phyloP scores from a whole-genome alignment of 2,888 invertebrate species.

The Luffia ferchaultella region DNA sequence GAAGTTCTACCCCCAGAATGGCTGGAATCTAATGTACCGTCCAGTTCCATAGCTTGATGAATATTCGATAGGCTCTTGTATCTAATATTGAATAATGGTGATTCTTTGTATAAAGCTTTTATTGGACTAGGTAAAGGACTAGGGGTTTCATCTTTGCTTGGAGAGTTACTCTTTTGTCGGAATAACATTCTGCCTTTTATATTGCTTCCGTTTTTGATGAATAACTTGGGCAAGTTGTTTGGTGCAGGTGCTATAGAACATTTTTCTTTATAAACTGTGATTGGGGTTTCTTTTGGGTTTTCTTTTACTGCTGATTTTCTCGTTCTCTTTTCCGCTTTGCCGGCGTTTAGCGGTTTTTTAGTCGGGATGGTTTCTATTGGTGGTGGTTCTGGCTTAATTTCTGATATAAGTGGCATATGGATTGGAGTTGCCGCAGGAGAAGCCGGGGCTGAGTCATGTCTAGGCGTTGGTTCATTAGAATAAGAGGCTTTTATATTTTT shows the following conservation, averaged over 20 bases:
- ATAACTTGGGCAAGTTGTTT: slow-evolving; percentile 75
- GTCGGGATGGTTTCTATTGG: slow-evolving; percentile 92
- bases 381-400: slow-evolving; percentile 85
- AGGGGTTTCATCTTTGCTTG: slow-evolving; percentile 72
- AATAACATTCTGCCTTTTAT: slow-evolving; percentile 71
- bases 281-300: slow-evolving; percentile 56
- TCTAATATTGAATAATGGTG: slow-evolving; percentile 79
- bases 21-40: slow-evolving; percentile 89
- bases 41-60: slow-evolving; percentile 77
- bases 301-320: slow-evolving; percentile 69
- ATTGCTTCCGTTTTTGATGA: slow-evolving; percentile 75
- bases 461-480: slow-evolving; percentile 43
- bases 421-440: slow-evolving; percentile 64
- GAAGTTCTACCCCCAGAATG: slow-evolving; percentile 88
- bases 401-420: slow-evolving; percentile 59
- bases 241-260: slow-evolving; percentile 59
- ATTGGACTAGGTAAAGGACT: slow-evolving; percentile 65
- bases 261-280: slow-evolving; percentile 66
- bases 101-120: slow-evolving; percentile 69
- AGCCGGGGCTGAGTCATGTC: slow-evolving; percentile 65
- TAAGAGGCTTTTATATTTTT: slow-evolving; percentile 78
- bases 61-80: slow-evolving; percentile 76
- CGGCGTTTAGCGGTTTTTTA: slow-evolving; percentile 69
- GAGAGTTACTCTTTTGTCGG: slow-evolving; percentile 76
- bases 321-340: slow-evolving; percentile 78